These are phyloP conservation scores for Dermolepida albohirtum DNA, from an alignment of 2,888 invertebrate species.

Conservation along the genomic window DNA sequence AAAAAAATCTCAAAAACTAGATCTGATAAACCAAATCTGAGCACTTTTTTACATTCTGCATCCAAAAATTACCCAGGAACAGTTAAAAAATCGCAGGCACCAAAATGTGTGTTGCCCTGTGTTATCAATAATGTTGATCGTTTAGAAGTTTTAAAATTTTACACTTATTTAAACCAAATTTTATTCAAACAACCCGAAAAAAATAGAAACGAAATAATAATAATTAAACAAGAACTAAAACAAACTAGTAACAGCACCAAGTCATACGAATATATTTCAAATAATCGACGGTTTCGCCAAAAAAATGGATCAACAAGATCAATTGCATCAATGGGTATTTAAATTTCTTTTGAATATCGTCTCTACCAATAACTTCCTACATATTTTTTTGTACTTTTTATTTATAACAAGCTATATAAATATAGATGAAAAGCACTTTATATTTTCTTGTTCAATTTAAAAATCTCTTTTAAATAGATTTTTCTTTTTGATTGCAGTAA, in stretches of 20 bases:
- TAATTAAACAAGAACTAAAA: background rate
- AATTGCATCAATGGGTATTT: background rate
- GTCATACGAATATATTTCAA: background rate
- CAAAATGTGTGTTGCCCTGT: too few species aligned
- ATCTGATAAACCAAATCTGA: too few species aligned
- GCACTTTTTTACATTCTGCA: too few species aligned
- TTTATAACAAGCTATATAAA: slow-evolving; percentile 13
- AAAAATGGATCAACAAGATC: background rate
- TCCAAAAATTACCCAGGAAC: too few species aligned
- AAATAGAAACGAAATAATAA: background rate
- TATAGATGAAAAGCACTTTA: slow-evolving; percentile 11
- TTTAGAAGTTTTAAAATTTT: too few species aligned
- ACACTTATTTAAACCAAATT: background rate
- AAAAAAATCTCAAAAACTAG: too few species aligned
- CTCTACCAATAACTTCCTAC: slow-evolving; percentile 14
- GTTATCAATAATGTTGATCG: too few species aligned
- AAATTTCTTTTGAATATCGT: background rate
- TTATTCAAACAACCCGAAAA: background rate
- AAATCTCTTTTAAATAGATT: background rate
- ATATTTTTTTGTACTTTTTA: slow-evolving; percentile 12
- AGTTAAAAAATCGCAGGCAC: too few species aligned
- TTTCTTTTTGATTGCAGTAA: background rate
- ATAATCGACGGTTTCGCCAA: too few species aligned
- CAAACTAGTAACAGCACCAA: slow-evolving; percentile 11
- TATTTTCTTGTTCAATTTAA: too few species aligned